Base-by-base conservation (phyloP, 2,113 vertebrate genomes). In the Alaudala cheleensis region DNA sequence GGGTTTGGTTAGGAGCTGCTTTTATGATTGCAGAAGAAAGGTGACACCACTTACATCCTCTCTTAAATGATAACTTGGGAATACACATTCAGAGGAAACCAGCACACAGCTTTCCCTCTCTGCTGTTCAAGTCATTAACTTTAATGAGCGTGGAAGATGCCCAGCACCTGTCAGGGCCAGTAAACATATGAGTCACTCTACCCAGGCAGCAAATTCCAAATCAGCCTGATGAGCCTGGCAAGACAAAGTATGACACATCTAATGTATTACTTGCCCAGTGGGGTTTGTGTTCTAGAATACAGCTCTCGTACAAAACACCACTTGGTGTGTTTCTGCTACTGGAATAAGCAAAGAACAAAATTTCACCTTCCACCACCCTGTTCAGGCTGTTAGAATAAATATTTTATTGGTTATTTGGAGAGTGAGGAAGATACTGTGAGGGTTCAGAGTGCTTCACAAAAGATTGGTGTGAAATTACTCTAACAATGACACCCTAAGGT, bases 371-470 rank as follows among this genome's bases (percentile, higher is more conserved):
- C 39, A 24, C 6, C 4, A 12, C 10, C 3, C 10, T 65, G 33
- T 12, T 21, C 58, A 70, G 37, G 49, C 34, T 88, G 49, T 2
- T 65, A 42, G 88, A 69, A 92, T 98, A 94, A 97, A 97, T 97
- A 96, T 97, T 98, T 98, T 93, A 97, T 96, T 69, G 50, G 67
- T 50, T 91, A 18, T 67, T 54, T 54, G 66, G 93, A 92, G 90
- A 87, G 54, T 58, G 16, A 60, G 49, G 56, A 65, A 76, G 64
- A 93, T 80, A 80, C 13, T 64, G 60, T 56, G 76, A 92, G 77
- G n/a, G 28, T 86, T 96, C 61, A 58, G 72, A 92, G 93, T 5
- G 8, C 50, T 31, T 64, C 53, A 84, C 82, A 89, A 87, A 94
- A 79, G 83, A 83, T 39, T 49, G 65, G 53, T 97, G 94, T 87